Conservation (phyloP, 2,113 vertebrate genomes). For the Phalacrocorax pelagicus region DNA sequence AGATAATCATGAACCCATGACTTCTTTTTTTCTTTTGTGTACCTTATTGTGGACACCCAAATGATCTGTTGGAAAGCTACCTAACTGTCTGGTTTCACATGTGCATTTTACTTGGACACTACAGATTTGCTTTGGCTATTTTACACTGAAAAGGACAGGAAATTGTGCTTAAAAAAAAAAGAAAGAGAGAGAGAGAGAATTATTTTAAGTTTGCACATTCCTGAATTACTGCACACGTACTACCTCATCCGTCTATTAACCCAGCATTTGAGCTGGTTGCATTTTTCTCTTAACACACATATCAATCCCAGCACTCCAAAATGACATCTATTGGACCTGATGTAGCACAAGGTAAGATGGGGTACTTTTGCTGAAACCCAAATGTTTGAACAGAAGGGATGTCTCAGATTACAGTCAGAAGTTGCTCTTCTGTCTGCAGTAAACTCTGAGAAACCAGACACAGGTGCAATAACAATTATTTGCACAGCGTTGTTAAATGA, state of each 20-base stretch:
- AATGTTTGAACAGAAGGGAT: conserved; percentile 23
- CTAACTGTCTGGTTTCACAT: background rate
- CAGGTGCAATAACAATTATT: conserved; percentile 14
- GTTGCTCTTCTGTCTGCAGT: background rate
- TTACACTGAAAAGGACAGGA: background rate
- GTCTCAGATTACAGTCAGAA: conserved; percentile 24
- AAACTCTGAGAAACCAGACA: conserved; percentile 7
- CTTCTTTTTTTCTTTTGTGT: background rate
- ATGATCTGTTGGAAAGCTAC: background rate
- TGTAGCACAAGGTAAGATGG: background rate
- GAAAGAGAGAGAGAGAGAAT: background rate
- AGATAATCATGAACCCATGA: background rate
- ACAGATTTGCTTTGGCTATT: background rate
- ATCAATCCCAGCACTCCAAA: background rate
- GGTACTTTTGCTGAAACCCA: background rate
- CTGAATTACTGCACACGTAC: background rate
- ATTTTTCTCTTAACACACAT: background rate
- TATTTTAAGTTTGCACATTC: background rate
- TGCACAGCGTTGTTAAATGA: background rate
- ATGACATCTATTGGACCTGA: background rate
- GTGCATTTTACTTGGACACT: background rate
- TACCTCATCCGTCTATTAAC: background rate
- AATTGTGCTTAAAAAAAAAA: background rate
- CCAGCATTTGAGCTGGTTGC: background rate
- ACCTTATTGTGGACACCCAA: background rate